These are phyloP conservation scores for Aquatica leii DNA, from an alignment of 2,888 invertebrate species.

Conservation along the genomic window DNA sequence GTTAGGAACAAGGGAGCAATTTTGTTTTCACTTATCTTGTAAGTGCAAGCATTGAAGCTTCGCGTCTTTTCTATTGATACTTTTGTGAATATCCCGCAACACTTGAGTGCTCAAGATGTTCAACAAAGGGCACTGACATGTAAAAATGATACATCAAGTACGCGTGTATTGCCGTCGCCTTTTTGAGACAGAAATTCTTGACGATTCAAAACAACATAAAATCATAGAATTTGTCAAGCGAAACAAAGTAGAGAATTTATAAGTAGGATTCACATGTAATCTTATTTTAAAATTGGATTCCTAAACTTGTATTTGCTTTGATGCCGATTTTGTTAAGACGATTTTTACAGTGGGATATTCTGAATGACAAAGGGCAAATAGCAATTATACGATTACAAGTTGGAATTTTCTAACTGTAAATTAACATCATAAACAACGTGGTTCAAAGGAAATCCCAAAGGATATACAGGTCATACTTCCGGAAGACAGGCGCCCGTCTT, in stretches of 20 bases:
- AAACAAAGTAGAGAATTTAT: background rate
- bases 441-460: slow-evolving; percentile 35
- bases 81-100: slow-evolving; percentile 33
- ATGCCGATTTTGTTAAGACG: background rate
- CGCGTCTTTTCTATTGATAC: slow-evolving; percentile 26
- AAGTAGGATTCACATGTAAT: slow-evolving; percentile 24
- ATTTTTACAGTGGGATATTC: slow-evolving; percentile 3
- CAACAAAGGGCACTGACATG: slow-evolving; percentile 33
- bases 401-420: slow-evolving; percentile 22
- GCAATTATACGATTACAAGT: slow-evolving; percentile 21
- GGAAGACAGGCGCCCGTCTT: slow-evolving; percentile 37
- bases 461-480: slow-evolving; percentile 44
- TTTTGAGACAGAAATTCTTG: background rate
- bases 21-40: slow-evolving; percentile 23
- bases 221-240: background rate
- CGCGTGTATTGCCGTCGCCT: background rate
- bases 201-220: background rate
- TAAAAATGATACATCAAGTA: slow-evolving; percentile 25
- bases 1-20: slow-evolving; percentile 11
- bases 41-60: slow-evolving; percentile 18
- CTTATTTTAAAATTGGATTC: slow-evolving; percentile 34
- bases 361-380: slow-evolving; percentile 13
- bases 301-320: slow-evolving; percentile 26
- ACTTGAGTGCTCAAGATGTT: slow-evolving; percentile 31
- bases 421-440: slow-evolving; percentile 33